phyloP scores from a whole-genome alignment of 2,888 invertebrate species.

The Macrosoma leucophasiata region DNA sequence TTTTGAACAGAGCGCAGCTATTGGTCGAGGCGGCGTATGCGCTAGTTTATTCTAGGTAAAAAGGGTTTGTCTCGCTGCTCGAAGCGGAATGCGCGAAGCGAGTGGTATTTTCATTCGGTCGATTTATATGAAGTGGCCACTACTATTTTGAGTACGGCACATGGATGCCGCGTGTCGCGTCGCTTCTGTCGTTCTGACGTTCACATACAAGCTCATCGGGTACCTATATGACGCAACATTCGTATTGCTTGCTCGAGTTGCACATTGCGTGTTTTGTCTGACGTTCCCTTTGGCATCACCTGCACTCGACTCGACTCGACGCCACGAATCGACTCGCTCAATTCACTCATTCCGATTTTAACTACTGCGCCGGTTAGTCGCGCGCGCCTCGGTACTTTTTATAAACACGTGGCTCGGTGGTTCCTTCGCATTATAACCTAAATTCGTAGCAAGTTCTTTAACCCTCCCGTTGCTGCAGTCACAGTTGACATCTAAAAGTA shows the following conservation, averaged over 20 bases:
- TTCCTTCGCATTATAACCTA: slow-evolving; percentile 40
- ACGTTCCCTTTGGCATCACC: slow-evolving; percentile 14
- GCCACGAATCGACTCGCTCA: background rate
- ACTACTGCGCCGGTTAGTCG: slow-evolving; percentile 45
- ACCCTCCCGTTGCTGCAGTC: slow-evolving; percentile 16
- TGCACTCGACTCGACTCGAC: background rate
- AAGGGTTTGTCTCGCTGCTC: too few relatives aligned
- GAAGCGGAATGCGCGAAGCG: too few relatives aligned
- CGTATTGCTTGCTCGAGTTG: slow-evolving; percentile 20
- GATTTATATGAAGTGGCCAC: too few relatives aligned
- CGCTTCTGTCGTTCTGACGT: too few relatives aligned
- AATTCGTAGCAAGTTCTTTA: slow-evolving; percentile 20
- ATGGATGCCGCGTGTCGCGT: background rate
- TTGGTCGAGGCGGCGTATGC: too few relatives aligned
- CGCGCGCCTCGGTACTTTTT: slow-evolving; percentile 39
- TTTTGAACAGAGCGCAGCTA: too few relatives aligned
- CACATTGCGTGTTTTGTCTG: slow-evolving; percentile 8
- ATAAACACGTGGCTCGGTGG: slow-evolving; percentile 59
- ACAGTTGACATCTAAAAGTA: slow-evolving; percentile 22
- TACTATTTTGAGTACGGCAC: slow-evolving; percentile 6
- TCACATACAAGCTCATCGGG: too few relatives aligned
- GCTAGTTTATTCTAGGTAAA: too few relatives aligned
- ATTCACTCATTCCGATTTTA: slow-evolving; percentile 56
- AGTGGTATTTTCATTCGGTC: too few relatives aligned
- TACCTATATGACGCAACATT: too few relatives aligned